phyloP scores from a whole-genome alignment of 1,140 invertebrate genomes.

The Holotrichia oblita region DNA sequence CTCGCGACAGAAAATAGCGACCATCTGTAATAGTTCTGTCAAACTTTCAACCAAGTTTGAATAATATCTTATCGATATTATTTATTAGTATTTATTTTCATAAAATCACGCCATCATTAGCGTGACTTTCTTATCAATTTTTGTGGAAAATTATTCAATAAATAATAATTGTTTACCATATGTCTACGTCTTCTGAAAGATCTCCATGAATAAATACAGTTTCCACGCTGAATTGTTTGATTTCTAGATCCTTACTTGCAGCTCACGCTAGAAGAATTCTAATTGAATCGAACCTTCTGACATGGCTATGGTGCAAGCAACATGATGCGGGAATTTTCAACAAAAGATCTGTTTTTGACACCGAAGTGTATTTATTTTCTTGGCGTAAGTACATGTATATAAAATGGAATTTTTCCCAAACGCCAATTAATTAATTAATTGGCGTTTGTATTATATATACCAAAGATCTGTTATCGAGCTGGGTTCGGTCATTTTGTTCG shows the following conservation, averaged over 20 bases:
- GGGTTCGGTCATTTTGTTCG: too few species aligned
- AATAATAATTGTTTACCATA: slow-evolving; percentile 39
- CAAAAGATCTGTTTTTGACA: too few species aligned
- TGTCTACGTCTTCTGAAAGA: slow-evolving; percentile 43
- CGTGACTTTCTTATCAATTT: background rate
- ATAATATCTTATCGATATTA: background rate
- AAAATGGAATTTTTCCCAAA: too few species aligned
- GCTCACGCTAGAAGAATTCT: slow-evolving; percentile 41
- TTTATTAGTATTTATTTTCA: background rate
- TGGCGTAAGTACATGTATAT: too few species aligned
- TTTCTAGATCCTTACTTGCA: slow-evolving; percentile 22
- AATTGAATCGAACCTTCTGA: slow-evolving; percentile 46
- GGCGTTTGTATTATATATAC: too few species aligned
- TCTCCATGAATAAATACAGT: slow-evolving; percentile 41
- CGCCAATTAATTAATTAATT: too few species aligned
- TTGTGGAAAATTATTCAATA: background rate
- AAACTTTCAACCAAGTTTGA: background rate
- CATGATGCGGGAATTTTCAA: slow-evolving; percentile 60
- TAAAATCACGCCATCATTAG: background rate
- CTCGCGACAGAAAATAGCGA: background rate
- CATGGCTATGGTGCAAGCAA: slow-evolving; percentile 56
- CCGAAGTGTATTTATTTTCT: too few species aligned
- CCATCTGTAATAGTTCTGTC: background rate
- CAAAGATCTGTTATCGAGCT: slow-evolving; percentile 61
- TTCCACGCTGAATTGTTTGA: slow-evolving; percentile 40